Conservation (phyloP, 2,113 vertebrate species). For the Strix aluco region DNA sequence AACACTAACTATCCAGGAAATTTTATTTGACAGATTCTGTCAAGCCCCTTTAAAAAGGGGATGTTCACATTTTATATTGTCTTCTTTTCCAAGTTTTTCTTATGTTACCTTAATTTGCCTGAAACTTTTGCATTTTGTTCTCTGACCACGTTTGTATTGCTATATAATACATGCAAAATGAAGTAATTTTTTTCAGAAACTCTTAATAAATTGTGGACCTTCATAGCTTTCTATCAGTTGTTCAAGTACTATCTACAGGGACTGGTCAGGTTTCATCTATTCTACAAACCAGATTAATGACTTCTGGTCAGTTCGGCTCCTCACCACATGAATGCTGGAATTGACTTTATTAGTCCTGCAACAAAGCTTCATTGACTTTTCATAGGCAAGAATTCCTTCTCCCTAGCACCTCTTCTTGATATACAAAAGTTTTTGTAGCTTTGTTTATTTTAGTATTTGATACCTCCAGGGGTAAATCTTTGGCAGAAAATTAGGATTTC, state of each 20-base stretch:
- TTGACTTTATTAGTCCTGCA: background rate
- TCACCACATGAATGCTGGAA: background rate
- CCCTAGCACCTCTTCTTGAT: background rate
- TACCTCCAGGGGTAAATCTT: background rate
- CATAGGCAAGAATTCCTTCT: background rate
- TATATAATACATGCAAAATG: background rate
- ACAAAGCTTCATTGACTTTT: background rate
- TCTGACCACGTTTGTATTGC: background rate
- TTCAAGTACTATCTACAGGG: background rate
- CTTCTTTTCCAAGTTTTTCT: background rate
- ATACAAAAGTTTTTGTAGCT: background rate
- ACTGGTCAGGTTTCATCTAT: background rate
- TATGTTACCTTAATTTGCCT: background rate
- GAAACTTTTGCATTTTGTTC: background rate
- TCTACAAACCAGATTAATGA: background rate
- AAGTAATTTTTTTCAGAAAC: background rate
- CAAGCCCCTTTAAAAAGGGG: background rate
- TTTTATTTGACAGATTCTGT: background rate
- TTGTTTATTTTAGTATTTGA: background rate
- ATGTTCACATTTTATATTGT: background rate
- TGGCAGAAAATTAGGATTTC: background rate
- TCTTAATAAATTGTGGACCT: background rate
- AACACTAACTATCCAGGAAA: background rate
- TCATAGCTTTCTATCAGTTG: background rate
- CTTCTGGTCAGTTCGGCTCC: background rate